Percentiles rank a stretch among this genome's conserved stretches.
These are phyloP conservation scores for Pteria penguin DNA, from an alignment of 2,888 invertebrate genomes.

Conservation along the genomic window DNA sequence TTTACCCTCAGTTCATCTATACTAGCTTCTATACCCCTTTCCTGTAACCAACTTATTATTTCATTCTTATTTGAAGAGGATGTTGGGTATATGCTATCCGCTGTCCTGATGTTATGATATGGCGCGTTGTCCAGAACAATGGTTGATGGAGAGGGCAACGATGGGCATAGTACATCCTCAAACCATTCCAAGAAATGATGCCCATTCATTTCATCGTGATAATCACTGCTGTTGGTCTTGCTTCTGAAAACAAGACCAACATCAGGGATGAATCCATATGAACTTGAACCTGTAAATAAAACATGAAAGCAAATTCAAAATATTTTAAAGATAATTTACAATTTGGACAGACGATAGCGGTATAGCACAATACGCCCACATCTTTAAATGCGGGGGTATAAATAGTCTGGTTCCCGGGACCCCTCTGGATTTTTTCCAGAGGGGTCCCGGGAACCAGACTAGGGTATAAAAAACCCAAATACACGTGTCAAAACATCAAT, in stretches of 20 bases:
- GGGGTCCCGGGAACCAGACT: too few relatives aligned
- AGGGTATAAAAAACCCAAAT: too few relatives aligned
- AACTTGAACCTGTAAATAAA: too few relatives aligned
- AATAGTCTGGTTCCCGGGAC: too few relatives aligned
- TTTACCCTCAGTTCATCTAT: background rate
- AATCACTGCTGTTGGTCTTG: background rate
- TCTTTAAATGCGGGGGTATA: too few relatives aligned
- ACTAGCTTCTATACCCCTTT: background rate
- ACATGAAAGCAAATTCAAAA: too few relatives aligned
- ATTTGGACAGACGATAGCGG: too few relatives aligned
- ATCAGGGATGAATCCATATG: background rate
- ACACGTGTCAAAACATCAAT: too few relatives aligned
- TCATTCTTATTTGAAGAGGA: background rate
- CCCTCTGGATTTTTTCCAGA: too few relatives aligned
- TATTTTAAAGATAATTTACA: too few relatives aligned
- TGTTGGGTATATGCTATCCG: background rate
- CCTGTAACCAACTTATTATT: background rate
- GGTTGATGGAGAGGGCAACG: background rate
- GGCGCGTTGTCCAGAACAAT: background rate
- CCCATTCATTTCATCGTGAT: constrained; percentile 1
- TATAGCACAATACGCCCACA: too few relatives aligned
- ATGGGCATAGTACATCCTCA: background rate
- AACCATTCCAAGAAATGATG: background rate
- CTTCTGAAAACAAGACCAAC: background rate
- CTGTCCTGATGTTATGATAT: background rate